Percentiles rank a stretch among this genome's conserved stretches.
Evolutionary conservation across 2,797 vertebrate species (phyloP).

Genomic region (Eurystomus glaucurus): DNA sequence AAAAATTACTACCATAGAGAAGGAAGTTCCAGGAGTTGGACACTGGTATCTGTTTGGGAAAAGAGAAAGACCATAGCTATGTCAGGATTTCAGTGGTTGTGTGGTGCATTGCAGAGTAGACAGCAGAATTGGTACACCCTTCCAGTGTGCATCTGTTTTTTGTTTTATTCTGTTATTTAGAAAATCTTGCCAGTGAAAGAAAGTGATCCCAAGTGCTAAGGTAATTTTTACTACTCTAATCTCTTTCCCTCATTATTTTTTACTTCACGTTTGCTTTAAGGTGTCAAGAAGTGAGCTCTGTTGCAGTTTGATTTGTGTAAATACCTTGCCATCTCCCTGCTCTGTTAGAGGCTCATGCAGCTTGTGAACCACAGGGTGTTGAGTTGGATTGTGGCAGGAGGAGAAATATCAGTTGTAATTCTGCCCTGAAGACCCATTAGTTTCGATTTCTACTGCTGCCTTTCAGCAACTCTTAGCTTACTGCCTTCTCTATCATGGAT

Average conservation of each 20-base stretch:
- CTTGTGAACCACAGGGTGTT: not conserved
- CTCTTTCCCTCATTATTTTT: not conserved
- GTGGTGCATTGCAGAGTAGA: not conserved
- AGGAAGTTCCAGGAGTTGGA: not conserved
- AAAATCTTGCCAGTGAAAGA: not conserved
- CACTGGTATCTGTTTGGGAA: not conserved
- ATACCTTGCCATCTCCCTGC: not conserved
- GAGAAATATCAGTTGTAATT: not conserved
- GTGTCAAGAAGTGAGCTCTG: not conserved
- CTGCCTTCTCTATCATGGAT: not conserved
- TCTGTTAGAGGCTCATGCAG: not conserved
- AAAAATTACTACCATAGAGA: not conserved
- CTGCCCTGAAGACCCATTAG: not conserved
- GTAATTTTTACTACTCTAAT: not conserved
- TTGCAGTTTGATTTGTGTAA: not conserved
- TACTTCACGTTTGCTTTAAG: not conserved
- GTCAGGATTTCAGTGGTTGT: fast-evolving
- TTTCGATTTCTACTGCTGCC: not conserved
- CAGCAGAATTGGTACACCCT: not conserved
- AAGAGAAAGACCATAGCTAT: not conserved
- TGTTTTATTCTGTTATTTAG: not conserved
- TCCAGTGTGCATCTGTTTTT: not conserved
- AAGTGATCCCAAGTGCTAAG: not conserved
- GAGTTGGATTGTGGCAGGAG: not conserved
- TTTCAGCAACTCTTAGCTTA: not conserved